Conservation (phyloP, 2,888 invertebrate genomes). For the Spicauda simplicius region DNA sequence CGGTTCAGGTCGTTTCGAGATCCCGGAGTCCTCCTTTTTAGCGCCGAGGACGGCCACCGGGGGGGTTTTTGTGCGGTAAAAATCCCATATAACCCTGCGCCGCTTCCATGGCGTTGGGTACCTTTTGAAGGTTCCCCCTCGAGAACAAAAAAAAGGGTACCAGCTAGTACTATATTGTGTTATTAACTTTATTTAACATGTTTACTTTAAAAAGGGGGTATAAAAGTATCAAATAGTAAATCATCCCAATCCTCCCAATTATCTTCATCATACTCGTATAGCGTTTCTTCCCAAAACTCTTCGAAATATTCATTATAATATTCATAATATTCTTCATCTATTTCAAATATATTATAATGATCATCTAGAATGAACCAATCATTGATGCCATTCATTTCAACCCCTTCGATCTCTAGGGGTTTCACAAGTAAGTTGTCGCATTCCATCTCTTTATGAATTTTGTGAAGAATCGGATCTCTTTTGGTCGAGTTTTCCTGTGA, state of each 20-base stretch:
- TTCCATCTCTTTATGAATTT: neutral
- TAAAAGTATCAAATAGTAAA: too few species aligned
- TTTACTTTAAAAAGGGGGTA: neutral
- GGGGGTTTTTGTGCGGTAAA: too few species aligned
- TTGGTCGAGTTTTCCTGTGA: neutral
- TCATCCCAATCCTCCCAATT: neutral
- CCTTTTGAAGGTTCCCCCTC: too few species aligned
- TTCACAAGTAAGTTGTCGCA: neutral
- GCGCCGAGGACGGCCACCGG: too few species aligned
- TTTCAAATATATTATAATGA: neutral
- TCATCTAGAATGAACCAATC: slow-evolving; percentile 21
- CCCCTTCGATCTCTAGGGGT: slow-evolving; percentile 8
- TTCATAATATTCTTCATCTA: neutral
- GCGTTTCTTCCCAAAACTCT: slow-evolving; percentile 13
- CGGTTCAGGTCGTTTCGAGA: too few species aligned
- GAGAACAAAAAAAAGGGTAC: too few species aligned
- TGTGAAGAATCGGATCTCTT: slow-evolving; percentile 15
- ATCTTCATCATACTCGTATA: slow-evolving; percentile 5
- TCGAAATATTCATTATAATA: slow-evolving; percentile 2
- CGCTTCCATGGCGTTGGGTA: too few species aligned
- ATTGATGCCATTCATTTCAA: slow-evolving; percentile 3
- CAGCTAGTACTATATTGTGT: too few species aligned
- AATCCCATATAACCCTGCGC: too few species aligned
- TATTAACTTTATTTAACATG: too few species aligned
- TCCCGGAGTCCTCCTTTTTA: too few species aligned